Conservation (phyloP, 2,113 vertebrate species). For the Xiphias gladius region DNA sequence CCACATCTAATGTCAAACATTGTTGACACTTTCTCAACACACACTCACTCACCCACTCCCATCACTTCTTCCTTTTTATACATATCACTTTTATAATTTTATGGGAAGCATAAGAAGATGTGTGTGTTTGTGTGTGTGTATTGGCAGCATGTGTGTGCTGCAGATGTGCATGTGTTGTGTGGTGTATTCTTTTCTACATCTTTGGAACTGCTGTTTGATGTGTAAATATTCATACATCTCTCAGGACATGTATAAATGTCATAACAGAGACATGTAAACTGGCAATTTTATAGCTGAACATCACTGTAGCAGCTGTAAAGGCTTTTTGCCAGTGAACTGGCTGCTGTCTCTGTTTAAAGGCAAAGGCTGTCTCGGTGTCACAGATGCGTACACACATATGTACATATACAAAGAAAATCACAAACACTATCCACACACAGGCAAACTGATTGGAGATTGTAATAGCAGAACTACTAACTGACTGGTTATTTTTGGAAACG, state of each 20-base stretch:
- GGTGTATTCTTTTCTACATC: not conserved
- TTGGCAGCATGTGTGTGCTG: not conserved
- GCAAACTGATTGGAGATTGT: constrained; percentile 34
- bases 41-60: constrained; percentile 20
- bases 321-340: constrained; percentile 7
- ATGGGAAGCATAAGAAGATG: constrained; percentile 6
- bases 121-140: constrained; percentile 1
- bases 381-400: not conserved
- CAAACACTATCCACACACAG: not conserved
- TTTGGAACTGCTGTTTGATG: not conserved
- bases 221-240: constrained; percentile 43
- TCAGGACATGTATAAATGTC: constrained; percentile 58
- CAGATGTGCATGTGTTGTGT: not conserved
- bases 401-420: not conserved
- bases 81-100: constrained; percentile 49
- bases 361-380: constrained; percentile 17
- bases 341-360: constrained; percentile 11
- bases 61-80: constrained; percentile 51
- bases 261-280: constrained; percentile 47
- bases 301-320: not conserved
- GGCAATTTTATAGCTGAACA: not conserved
- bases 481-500: constrained; percentile 62
- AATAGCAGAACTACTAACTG: constrained; percentile 20
- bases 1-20: constrained; percentile 76
- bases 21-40: constrained; percentile 68